Evolutionary conservation across 2,888 invertebrate species (phyloP), one percentile per base, ranked within the genome.

Genomic region (Lypha dubia): DNA sequence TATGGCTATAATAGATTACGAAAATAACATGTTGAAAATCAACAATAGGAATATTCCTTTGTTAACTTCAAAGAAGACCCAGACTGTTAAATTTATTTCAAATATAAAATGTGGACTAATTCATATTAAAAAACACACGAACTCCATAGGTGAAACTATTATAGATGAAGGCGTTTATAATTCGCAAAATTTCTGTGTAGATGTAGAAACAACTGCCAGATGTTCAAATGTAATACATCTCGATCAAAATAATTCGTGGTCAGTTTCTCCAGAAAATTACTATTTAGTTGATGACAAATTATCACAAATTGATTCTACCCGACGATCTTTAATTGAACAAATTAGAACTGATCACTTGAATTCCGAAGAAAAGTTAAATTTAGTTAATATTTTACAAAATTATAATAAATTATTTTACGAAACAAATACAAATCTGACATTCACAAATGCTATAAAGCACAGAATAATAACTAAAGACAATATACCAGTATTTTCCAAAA

Each of bases 371-470:
- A 67, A 38, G 41, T 3, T 0, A 17, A 58, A 65, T 24, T 60
- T 68, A 15, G 24, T 9, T 8, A 13, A 0, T 9, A 58, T 71
- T 44, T 20, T 44, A 32, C 8, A 32, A 2, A 8, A 58, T 3
- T 71, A 11, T 44, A 41, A 6, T 6, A 17, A 53, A 11, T 24
- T 56, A 41, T 79, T 67, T 67, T 38, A 73, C 9, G 63, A 77
- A 28, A 49, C 70, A 46, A 58, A 83, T 15, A 67, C 32, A 2
- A 77, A 82, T 38, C 8, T 84, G n/a, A 28, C 77, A 0, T 84
- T 80, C 20, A 76, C 76, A 8, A 84, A 73, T 73, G 79, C 79
- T 24, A 82, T 76, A 9, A 84, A 84, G 44, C 83, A 83, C n/a
- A 2, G 38, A 28, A 83, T 83, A 15, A 73, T 20, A 17, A 83